A percentile compares a stretch with the other conserved stretches of the same genome.
Evolutionary conservation across 2,888 invertebrate species (phyloP).

Genomic region (Zelleria hepariella): DNA sequence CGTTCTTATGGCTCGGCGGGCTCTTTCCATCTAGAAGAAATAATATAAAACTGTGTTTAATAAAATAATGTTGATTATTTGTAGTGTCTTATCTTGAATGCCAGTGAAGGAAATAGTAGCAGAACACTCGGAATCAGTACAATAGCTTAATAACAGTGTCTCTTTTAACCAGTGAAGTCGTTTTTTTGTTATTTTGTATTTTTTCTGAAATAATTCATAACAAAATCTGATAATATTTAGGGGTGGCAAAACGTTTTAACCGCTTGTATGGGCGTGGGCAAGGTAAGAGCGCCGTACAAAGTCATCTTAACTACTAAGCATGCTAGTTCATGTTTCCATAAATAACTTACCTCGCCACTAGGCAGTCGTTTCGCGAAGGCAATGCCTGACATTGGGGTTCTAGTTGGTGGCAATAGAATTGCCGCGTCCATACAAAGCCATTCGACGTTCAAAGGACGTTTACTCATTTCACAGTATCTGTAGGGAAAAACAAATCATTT

Average conservation of each 20-base stretch:
- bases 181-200: too few relatives aligned
- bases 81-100: too few relatives aligned
- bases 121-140: too few relatives aligned
- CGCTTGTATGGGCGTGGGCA: too few relatives aligned
- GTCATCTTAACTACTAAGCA: too few relatives aligned
- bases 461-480: conserved; percentile 91
- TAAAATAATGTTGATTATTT: not conserved
- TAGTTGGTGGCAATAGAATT: conserved; percentile 93
- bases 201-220: too few relatives aligned
- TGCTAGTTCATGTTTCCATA: not conserved
- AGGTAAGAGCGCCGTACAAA: too few relatives aligned
- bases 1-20: conserved; percentile 90
- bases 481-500: conserved; percentile 9
- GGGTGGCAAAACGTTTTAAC: too few relatives aligned
- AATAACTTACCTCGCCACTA: conserved; percentile 87
- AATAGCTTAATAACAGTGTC: too few relatives aligned
- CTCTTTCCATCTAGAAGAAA: conserved; percentile 81
- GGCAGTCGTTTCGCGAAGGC: conserved; percentile 94
- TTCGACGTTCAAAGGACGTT: conserved; percentile 89
- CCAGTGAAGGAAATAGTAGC: too few relatives aligned
- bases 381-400: conserved; percentile 96
- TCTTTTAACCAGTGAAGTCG: too few relatives aligned
- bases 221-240: too few relatives aligned
- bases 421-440: conserved; percentile 97
- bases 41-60: conserved; percentile 5